Evolutionary conservation across 2,888 invertebrate species (phyloP).

Genomic region (Rosalia funebris): DNA sequence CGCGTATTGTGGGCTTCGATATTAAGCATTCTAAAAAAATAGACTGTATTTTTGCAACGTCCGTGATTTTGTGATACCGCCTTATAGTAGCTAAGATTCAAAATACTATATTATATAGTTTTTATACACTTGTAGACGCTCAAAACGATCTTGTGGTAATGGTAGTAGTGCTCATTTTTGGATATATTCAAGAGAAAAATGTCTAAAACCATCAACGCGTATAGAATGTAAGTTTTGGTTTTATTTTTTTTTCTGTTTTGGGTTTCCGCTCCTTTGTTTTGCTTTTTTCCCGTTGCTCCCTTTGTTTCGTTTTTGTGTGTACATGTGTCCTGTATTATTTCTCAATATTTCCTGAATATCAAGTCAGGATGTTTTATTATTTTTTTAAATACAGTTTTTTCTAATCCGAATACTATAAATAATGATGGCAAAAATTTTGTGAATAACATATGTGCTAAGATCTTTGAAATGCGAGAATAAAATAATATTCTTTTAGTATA

Average conservation of each 20-base stretch:
- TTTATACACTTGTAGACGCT: slow-evolving; percentile 28
- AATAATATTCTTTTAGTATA: too few relatives aligned
- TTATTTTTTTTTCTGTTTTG: slow-evolving; percentile 44
- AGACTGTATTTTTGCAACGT: slow-evolving; percentile 31
- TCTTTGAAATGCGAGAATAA: too few relatives aligned
- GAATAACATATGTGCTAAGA: too few relatives aligned
- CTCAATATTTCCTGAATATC: too few relatives aligned
- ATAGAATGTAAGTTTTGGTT: slow-evolving; percentile 82
- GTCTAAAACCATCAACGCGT: slow-evolving; percentile 90
- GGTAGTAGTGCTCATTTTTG: slow-evolving; percentile 43
- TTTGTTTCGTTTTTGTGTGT: neutral
- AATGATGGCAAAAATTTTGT: too few relatives aligned
- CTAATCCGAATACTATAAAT: too few relatives aligned
- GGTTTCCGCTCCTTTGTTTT: slow-evolving; percentile 32
- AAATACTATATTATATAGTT: slow-evolving; percentile 9
- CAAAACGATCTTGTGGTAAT: slow-evolving; percentile 40
- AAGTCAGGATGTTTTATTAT: too few relatives aligned
- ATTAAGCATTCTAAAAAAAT: slow-evolving; percentile 2
- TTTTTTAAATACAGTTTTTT: too few relatives aligned
- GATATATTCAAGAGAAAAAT: slow-evolving; percentile 62
- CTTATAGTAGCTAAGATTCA: slow-evolving; percentile 24
- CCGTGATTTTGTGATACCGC: slow-evolving; percentile 28
- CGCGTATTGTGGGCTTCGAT: slow-evolving; percentile 18
- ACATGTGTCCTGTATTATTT: too few relatives aligned
- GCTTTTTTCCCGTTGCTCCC: slow-evolving; percentile 1